Conservation (phyloP, 1,140 invertebrate species). For the Oppia nitens region DNA sequence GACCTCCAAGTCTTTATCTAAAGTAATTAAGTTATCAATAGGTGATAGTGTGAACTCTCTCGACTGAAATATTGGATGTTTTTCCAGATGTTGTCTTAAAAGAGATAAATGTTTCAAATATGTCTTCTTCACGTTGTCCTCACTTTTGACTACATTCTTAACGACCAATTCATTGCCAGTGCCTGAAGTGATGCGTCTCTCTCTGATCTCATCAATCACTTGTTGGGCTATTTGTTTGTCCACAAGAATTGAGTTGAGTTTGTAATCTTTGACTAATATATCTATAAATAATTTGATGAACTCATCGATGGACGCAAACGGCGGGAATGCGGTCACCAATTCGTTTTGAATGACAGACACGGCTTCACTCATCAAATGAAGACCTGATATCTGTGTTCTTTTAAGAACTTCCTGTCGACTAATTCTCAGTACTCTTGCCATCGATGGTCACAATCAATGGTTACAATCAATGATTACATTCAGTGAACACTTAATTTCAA, state of each 20-base stretch:
- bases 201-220: neutral
- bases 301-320: slow-evolving; percentile 7
- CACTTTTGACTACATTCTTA: neutral
- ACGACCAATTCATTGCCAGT: neutral
- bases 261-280: neutral
- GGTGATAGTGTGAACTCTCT: slow-evolving; percentile 6
- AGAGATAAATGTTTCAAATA: neutral
- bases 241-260: neutral
- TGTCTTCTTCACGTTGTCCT: neutral
- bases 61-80: neutral
- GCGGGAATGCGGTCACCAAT: slow-evolving; percentile 1
- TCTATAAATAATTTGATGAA: neutral
- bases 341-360: slow-evolving; percentile 8
- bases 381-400: neutral
- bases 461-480: no score
- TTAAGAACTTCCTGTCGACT: slow-evolving; percentile 22
- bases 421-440: slow-evolving; percentile 16
- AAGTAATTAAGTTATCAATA: slow-evolving; percentile 9
- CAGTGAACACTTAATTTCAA: no score
- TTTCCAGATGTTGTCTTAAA: neutral
- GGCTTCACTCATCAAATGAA: slow-evolving; percentile 5
- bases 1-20: neutral
- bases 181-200: neutral
- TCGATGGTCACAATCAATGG: no score
- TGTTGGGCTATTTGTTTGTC: slow-evolving; percentile 1